Base-by-base conservation (phyloP, 2,888 invertebrate genomes). In the Sylvicola cinctus region DNA sequence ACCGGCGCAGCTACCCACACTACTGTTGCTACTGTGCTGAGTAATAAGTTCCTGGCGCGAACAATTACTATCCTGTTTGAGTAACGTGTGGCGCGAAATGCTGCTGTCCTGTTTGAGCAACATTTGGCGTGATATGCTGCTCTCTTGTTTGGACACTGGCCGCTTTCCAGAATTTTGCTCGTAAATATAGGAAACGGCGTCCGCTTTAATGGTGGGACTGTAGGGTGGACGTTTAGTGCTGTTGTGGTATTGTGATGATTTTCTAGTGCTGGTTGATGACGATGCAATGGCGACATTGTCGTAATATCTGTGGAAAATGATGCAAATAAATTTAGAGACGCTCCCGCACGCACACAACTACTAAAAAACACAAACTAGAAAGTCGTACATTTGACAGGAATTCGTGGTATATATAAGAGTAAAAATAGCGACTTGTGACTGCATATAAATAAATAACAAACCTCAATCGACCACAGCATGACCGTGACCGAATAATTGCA, bases 201-300 rank as follows among this genome's bases (percentile, higher is more conserved):
- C 58, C 34, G 53, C 50, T 43, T 55, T 55, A 11, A 52, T 65
- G 58, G 54, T 66, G 59, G 61, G 67, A 61, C 56, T 68, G 64
- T 51, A 62, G 57, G 60, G 61, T 62, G 54, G 52, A 41, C 55
- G 55, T 23, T 53, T 49, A 2, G 56, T 52, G 39, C 50, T 48
- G 49, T 76, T 76, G 46, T 80, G 78, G 55, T 83, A 81, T 50
- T 81, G 81, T 44, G 81, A 83, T 12, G 83, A 83, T 49, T 83
- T 83, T 43, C 83, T 65, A 50, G 80, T 80, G 45, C 80, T 79
- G 1, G 83, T 80, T 32, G 83, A 81, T 3, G 83, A 81, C 1
- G 81, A 83, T 60, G 80, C 80, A 54, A 83, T 66, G 12, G 80
- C 79, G 15, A 84, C 80, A 10, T 83, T 80, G 52, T 84, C 84